Evolutionary conservation across 2,113 vertebrate species (phyloP), one percentile per base, ranked within the genome.

Genomic region (Poecilia latipinna): DNA sequence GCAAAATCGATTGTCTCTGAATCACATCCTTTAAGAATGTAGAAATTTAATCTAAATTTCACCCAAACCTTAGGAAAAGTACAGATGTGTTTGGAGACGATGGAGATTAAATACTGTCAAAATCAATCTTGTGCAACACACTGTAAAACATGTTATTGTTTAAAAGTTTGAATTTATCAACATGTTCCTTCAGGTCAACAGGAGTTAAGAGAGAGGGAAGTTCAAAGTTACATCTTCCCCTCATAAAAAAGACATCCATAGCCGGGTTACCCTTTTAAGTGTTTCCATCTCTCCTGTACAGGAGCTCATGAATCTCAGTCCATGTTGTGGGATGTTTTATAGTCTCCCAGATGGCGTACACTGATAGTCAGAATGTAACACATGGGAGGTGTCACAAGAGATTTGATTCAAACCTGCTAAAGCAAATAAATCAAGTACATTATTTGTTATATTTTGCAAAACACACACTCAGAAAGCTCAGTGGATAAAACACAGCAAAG

Each of bases 281-380:
- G 12, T 44, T 42, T 28, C 44, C 22, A 12, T 77, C 62, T 75
- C 72, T 77, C 24, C 31, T 66, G 71, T 61, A 67, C 73, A 82
- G 68, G 17, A 75, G 80, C 48, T 17, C 72, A 68, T 78, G 28
- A 81, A 63, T 80, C 70, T 69, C 39, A 65, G 32, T 74, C 68
- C 80, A 24, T 44, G 60, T 31, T 61, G 37, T 67, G 15, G 48
- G 82, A 84, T 57, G 12, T 70, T 77, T 80, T 78, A 60, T 33
- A 17, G 32, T 64, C 31, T 81, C 74, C 77, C 85, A 88, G 71
- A 91, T 91, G 86, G 83, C 80, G 70, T 76, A 57, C 71, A 51
- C 77, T 66, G 82, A 83, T 76, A 71, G 68, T 84, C 68, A 13
- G 66, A 64, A 72, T 79, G 37, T 83, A 72, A 74, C 65, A 75